A percentile compares a stretch with the other conserved stretches of the same genome.
These are phyloP conservation scores for Plectus sambesii DNA, from an alignment of 1,140 invertebrate genomes.

Conservation along the genomic window DNA sequence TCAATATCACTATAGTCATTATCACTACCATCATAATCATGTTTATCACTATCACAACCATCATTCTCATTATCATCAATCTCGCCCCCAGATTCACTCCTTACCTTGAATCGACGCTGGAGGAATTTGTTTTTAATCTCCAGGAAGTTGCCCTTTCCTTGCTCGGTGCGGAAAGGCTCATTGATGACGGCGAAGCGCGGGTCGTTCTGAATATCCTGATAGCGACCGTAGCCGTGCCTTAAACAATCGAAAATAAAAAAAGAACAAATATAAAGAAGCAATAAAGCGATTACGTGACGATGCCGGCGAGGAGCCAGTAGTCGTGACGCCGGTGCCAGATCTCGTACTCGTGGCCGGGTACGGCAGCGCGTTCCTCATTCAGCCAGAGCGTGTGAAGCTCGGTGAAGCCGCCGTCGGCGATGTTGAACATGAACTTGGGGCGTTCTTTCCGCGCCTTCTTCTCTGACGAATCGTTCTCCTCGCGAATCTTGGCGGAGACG, in stretches of 20 bases:
- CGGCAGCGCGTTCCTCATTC: constrained; percentile 90
- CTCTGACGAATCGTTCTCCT: constrained; percentile 51
- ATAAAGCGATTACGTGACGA: constrained; percentile 60
- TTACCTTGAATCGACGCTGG: constrained; percentile 82
- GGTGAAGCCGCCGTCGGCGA: constrained; percentile 98
- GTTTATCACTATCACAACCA: too few relatives aligned
- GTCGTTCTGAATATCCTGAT: constrained; percentile 99
- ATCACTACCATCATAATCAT: too few relatives aligned
- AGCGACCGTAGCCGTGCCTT: constrained; percentile 87
- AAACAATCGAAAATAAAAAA: constrained; percentile 39
- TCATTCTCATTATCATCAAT: constrained; percentile 1
- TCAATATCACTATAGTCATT: too few relatives aligned
- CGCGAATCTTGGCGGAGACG: constrained; percentile 57
- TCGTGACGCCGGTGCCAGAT: constrained; percentile 96
- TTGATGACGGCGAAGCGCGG: constrained; percentile 93
- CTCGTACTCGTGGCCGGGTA: constrained; percentile 83
- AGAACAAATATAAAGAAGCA: constrained; percentile 28
- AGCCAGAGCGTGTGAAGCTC: constrained; percentile 96
- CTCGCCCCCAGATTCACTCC: neutral
- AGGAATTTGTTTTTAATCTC: constrained; percentile 99
- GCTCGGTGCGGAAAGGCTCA: constrained; percentile 98
- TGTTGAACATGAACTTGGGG: constrained; percentile 98
- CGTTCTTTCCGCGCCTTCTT: constrained; percentile 50
- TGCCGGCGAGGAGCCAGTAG: constrained; percentile 96
- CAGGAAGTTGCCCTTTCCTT: constrained; percentile 90